Percentiles rank a stretch among this genome's conserved stretches.
phyloP scores from a whole-genome alignment of 2,113 vertebrate genomes.

The Elgaria multicarinata region DNA sequence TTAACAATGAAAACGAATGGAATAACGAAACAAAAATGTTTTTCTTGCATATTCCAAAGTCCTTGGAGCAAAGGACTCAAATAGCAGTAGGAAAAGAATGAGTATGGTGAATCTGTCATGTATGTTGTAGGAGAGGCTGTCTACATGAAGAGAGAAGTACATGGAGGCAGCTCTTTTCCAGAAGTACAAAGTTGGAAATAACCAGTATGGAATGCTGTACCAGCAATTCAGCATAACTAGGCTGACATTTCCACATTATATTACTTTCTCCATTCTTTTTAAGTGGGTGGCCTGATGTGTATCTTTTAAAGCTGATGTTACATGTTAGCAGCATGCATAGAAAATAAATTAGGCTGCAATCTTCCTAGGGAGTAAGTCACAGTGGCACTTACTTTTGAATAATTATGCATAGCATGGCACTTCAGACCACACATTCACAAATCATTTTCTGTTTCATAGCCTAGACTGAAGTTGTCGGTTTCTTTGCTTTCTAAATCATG shows the following conservation, averaged over 20 bases:
- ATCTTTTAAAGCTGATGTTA: constrained; percentile 23
- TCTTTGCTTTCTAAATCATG: constrained; percentile 11
- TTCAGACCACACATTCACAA: neutral
- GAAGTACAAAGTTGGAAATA: neutral
- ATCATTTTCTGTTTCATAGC: constrained; percentile 26
- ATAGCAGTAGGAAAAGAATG: neutral
- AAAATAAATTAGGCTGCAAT: constrained; percentile 33
- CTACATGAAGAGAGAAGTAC: neutral
- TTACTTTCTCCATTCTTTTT: neutral
- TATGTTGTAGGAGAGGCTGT: neutral
- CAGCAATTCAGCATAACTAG: neutral
- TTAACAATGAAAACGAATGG: neutral
- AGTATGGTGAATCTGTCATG: neutral
- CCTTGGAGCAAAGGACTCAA: neutral
- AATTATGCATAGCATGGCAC: too few relatives aligned
- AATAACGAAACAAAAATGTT: neutral
- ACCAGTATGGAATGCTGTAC: neutral
- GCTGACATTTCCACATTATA: constrained; percentile 47
- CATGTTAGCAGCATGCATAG: neutral
- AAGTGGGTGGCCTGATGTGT: constrained; percentile 9
- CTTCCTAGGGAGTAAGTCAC: too few relatives aligned
- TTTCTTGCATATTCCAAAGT: neutral
- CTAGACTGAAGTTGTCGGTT: neutral
- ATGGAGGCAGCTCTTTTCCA: neutral
- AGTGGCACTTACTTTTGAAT: too few relatives aligned